A percentile compares a stretch with the other conserved stretches of the same genome.
Conservation (phyloP, 2,797 vertebrate genomes). For the Brachyalestes nurse region DNA sequence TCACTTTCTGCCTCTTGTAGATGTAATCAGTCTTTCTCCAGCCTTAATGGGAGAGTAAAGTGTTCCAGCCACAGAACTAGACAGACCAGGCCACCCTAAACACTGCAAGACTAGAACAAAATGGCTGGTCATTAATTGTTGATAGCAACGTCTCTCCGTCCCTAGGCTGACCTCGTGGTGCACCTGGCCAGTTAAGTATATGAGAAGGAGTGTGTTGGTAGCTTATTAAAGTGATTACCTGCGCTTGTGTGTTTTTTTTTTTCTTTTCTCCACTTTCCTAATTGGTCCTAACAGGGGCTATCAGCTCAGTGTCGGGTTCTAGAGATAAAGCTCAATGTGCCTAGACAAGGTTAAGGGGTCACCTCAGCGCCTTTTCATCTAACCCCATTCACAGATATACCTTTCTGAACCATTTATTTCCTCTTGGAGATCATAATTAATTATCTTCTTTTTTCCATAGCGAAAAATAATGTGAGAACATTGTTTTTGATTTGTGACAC, state of each 20-base stretch:
- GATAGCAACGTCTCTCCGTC: constrained; percentile 48
- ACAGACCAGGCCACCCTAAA: constrained; percentile 46
- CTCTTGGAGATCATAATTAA: constrained; percentile 6
- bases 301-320: constrained; percentile 56
- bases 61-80: constrained; percentile 47
- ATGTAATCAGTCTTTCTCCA: constrained; percentile 57
- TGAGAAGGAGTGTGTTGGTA: constrained; percentile 48
- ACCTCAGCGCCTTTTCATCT: constrained; percentile 10
- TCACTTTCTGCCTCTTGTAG: constrained; percentile 59
- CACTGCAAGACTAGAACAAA: constrained; percentile 55
- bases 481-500: background rate
- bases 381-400: background rate
- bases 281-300: constrained; percentile 56
- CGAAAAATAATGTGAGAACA: background rate
- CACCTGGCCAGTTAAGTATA: constrained; percentile 56
- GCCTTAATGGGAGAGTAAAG: constrained; percentile 44
- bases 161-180: constrained; percentile 46
- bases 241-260: constrained; percentile 37
- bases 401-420: constrained; percentile 28
- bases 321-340: constrained; percentile 49
- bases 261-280: constrained; percentile 58
- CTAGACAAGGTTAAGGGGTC: constrained; percentile 24
- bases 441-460: constrained; percentile 18
- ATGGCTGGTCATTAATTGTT: constrained; percentile 60
- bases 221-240: constrained; percentile 50